A percentile compares a stretch with the other conserved stretches of the same genome.
Conservation (phyloP, 2,888 invertebrate species). For the Synergus japonicus region DNA sequence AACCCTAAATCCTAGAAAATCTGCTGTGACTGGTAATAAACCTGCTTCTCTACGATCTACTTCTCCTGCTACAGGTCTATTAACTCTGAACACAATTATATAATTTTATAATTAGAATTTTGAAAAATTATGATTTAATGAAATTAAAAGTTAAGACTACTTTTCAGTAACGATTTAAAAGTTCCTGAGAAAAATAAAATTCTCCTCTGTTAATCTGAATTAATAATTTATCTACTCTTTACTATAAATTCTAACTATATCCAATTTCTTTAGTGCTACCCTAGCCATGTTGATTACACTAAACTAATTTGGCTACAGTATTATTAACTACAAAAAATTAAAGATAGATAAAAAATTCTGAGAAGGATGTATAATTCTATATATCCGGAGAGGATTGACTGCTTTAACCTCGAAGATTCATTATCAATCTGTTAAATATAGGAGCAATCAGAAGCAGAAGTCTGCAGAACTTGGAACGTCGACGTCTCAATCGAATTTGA, state of each 20-base stretch:
- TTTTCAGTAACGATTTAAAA: too few relatives aligned
- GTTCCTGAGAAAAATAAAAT: too few relatives aligned
- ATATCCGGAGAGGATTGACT: not conserved
- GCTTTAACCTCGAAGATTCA: not conserved
- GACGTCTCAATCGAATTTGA: not conserved
- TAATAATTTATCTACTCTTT: too few relatives aligned
- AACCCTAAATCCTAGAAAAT: not conserved
- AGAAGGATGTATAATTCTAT: not conserved
- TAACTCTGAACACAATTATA: too few relatives aligned
- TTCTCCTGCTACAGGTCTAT: too few relatives aligned
- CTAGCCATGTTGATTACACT: not conserved
- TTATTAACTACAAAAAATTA: not conserved
- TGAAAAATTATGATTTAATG: too few relatives aligned
- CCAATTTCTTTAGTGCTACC: constrained; percentile 15
- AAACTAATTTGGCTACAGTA: not conserved
- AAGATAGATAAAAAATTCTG: not conserved
- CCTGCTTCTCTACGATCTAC: too few relatives aligned
- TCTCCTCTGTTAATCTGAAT: too few relatives aligned
- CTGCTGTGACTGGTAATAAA: too few relatives aligned
- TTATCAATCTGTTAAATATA: not conserved
- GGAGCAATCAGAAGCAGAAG: not conserved
- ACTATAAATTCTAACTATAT: too few relatives aligned
- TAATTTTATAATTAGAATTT: too few relatives aligned
- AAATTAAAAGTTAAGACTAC: too few relatives aligned
- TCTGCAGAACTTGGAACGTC: not conserved